Evolutionary conservation across 92 coral and sea anemone species (phyloP), one percentile per base, ranked within the genome.

Genomic region (Desmophyllum pertusum): DNA sequence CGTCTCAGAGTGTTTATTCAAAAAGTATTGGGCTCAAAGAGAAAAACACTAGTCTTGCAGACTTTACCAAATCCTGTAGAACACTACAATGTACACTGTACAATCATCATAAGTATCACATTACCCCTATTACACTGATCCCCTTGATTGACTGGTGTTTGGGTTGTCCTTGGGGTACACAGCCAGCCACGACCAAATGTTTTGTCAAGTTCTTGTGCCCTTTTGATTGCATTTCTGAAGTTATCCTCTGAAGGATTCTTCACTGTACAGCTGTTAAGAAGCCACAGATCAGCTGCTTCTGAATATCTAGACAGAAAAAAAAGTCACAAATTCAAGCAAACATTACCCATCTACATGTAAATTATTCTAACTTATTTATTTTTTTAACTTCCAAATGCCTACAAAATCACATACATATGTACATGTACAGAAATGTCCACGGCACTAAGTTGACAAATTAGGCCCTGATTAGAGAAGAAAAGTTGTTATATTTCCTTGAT

Each of bases 141-240:
- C 99, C 99, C 43, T 93, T 93, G 63, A 96, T 84, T 1, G 98
- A 61, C 45, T 94, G 98, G 71, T 96, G 99, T 57, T 84, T 89
- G 65, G 99, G 99, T 77, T 96, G 99, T 10, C 99, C 99, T 72
- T 96, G 99, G 7, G 96, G 91, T 1, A 96, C 99, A 92, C 99
- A 96, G 0, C 99, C 99, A 33, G 99, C 98, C 0, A 96, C 95
- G 10, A 96, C 98, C 53, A 96, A 81, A 74, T 96, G 90, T 70
- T 94, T n/a, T 96, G 63, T 86, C 87, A 29, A 89, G 79, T 13
- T 85, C 93, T 79, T 94, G 95, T 19, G 99, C 99, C 65, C 91
- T 96, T 78, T 88, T 96, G 66, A 96, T 90, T 35, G 93, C 95
- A 85, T 96, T 96, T 53, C 98, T 85, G 76, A 96, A 96, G 72